Evolutionary conservation across 1,140 invertebrate species (phyloP).

Genomic region (Helicoverpa zea): DNA sequence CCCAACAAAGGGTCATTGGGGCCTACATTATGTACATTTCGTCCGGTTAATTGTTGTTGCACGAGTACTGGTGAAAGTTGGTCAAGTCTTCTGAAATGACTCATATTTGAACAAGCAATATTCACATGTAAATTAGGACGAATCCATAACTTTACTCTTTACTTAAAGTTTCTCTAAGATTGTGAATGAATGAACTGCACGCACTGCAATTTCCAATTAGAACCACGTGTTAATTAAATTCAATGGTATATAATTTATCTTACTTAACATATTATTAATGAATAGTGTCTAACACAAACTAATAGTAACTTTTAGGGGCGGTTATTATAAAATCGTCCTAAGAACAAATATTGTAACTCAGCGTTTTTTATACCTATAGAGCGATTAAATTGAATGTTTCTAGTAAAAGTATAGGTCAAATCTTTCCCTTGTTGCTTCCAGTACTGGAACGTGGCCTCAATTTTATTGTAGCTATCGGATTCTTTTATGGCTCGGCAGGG

Average conservation of each 20-base stretch:
- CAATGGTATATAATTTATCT: no score
- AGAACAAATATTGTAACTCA: no score
- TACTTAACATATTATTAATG: no score
- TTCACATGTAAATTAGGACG: slow-evolving; percentile 78
- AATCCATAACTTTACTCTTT: slow-evolving; percentile 56
- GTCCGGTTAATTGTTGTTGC: slow-evolving; percentile 70
- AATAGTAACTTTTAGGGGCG: no score
- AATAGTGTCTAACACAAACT: no score
- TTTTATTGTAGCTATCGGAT: slow-evolving; percentile 4
- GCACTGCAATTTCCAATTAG: neutral
- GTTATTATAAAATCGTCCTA: no score
- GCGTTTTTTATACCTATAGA: no score
- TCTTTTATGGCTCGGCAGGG: slow-evolving; percentile 24
- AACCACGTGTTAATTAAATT: neutral
- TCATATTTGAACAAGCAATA: slow-evolving; percentile 82
- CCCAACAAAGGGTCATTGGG: slow-evolving; percentile 50
- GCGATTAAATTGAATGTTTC: neutral
- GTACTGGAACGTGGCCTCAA: neutral
- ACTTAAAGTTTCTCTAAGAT: slow-evolving; percentile 60
- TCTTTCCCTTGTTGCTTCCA: neutral
- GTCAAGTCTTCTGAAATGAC: slow-evolving; percentile 73
- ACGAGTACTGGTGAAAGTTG: slow-evolving; percentile 78
- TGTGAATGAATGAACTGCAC: slow-evolving; percentile 39
- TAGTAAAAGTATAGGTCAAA: neutral
- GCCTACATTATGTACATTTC: slow-evolving; percentile 52